Evolutionary conservation across 2,113 vertebrate species (phyloP).

Genomic region (Narcine bancroftii): DNA sequence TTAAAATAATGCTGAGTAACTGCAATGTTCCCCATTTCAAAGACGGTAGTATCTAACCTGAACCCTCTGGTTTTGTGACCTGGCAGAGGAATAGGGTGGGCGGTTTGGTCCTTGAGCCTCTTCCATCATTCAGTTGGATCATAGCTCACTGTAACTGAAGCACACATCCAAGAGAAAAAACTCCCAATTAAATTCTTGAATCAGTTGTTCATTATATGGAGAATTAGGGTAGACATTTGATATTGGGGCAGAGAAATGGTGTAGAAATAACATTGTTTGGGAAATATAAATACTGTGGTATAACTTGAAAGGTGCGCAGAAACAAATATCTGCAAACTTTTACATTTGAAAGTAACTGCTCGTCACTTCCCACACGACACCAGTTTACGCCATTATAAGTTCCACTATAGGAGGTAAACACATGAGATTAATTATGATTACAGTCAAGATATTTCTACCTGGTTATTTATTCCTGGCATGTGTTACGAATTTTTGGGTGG

Average conservation of each 20-base stretch:
- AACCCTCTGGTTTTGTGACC: not conserved
- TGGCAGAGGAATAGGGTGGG: not conserved
- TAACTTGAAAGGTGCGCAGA: not conserved
- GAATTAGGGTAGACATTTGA: too few relatives aligned
- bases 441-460: not conserved
- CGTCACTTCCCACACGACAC: not conserved
- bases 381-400: not conserved
- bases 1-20: not conserved
- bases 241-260: not conserved
- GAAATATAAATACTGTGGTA: too few relatives aligned
- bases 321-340: not conserved
- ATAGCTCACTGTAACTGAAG: not conserved
- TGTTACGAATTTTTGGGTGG: too few relatives aligned
- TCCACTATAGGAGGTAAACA: not conserved
- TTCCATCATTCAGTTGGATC: not conserved
- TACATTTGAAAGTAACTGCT: not conserved
- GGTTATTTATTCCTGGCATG: not conserved
- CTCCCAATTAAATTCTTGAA: not conserved
- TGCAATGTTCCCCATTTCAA: not conserved
- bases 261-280: not conserved
- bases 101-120: not conserved
- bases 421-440: not conserved
- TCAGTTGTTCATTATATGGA: not conserved
- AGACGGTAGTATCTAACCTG: not conserved
- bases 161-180: not conserved